These are phyloP conservation scores for Mormyrops attenuatus DNA, from an alignment of 2,797 vertebrate genomes.

Conservation along the genomic window DNA sequence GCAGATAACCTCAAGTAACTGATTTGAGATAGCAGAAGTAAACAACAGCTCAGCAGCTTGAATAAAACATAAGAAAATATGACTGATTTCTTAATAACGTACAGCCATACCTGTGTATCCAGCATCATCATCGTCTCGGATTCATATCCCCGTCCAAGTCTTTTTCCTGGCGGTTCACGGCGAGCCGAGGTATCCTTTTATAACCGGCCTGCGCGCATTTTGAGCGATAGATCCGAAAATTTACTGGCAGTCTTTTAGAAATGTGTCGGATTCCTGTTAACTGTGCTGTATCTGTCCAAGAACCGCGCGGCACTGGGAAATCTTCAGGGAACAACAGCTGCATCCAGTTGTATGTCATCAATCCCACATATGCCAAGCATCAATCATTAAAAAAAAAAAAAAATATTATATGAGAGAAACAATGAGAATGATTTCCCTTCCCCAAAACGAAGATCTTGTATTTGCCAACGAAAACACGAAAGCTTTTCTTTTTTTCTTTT, in stretches of 20 bases:
- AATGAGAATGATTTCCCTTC: neutral
- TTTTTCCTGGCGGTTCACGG: conserved; percentile 24
- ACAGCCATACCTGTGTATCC: conserved; percentile 49
- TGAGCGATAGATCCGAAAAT: conserved; percentile 24
- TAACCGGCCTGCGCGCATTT: conserved; percentile 22
- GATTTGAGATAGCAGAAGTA: neutral
- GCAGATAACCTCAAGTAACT: neutral
- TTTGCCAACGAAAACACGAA: neutral
- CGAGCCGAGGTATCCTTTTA: conserved; percentile 16
- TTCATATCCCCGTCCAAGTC: conserved; percentile 38
- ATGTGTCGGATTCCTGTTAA: conserved; percentile 21
- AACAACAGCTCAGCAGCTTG: neutral
- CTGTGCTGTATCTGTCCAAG: conserved; percentile 16
- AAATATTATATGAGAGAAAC: neutral
- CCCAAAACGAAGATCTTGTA: neutral
- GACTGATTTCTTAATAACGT: neutral
- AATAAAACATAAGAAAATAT: neutral
- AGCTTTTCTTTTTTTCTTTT: conserved; percentile 3
- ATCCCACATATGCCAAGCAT: conserved; percentile 21
- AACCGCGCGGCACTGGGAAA: conserved; percentile 3
- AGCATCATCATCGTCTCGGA: conserved; percentile 50
- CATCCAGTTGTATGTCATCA: conserved; percentile 27
- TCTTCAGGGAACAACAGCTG: conserved; percentile 1
- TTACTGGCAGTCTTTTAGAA: conserved; percentile 26
- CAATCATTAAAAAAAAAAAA: conserved; percentile 2